phyloP scores from a whole-genome alignment of 1,140 invertebrate species.

The Saccostrea glomerata region DNA sequence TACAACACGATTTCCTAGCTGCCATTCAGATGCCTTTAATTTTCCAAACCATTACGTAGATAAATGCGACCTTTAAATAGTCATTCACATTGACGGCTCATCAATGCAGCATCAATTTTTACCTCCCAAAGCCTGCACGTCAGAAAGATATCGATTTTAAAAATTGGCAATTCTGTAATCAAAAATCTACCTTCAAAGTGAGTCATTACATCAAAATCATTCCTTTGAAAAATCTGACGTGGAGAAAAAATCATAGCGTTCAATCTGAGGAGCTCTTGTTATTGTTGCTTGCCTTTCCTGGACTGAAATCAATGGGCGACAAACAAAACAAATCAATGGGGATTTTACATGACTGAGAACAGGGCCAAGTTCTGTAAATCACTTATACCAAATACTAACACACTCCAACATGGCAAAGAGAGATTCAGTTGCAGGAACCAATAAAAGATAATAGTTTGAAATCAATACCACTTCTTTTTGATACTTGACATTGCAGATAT shows the following conservation, averaged over 20 bases:
- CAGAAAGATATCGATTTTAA: conserved; percentile 10
- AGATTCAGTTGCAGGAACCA: conserved; percentile 27
- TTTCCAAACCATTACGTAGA: neutral
- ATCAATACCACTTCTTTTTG: conserved; percentile 2
- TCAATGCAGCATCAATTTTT: conserved; percentile 30
- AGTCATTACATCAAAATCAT: conserved; percentile 14
- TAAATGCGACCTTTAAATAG: neutral
- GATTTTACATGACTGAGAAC: neutral
- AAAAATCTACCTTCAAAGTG: conserved; percentile 30
- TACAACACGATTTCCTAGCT: neutral
- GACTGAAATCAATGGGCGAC: conserved; percentile 1
- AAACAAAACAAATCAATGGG: conserved; percentile 11
- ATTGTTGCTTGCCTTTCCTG: conserved; percentile 16
- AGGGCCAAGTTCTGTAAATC: conserved; percentile 2
- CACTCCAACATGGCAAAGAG: neutral
- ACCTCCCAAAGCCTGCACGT: neutral
- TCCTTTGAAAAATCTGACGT: conserved; percentile 14
- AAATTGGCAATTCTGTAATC: conserved; percentile 32
- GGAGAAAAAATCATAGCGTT: neutral
- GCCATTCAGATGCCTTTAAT: neutral
- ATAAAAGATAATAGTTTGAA: neutral
- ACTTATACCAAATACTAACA: conserved; percentile 3
- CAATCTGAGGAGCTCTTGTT: neutral
- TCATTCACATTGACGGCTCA: conserved; percentile 4
- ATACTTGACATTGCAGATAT: neutral